Evolutionary conservation across 2,888 invertebrate genomes (phyloP), one percentile per base, ranked within the genome.

Genomic region (Ophioninae sp.): DNA sequence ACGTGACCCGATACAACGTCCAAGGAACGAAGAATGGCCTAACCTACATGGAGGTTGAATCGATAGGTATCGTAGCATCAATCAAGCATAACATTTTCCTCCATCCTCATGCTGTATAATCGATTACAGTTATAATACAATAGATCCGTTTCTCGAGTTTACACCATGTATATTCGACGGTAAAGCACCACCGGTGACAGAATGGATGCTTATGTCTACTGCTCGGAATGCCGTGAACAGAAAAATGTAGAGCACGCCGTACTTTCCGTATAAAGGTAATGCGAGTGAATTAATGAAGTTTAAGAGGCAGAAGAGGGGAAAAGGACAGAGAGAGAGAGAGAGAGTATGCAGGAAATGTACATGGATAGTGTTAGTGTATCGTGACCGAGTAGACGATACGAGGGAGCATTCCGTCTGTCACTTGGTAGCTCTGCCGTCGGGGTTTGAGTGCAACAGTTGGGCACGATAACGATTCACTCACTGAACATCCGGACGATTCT

Each of bases 381-480:
- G 20, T 75, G 63, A 75, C 58, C 39, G 56, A 71, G 58, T 71
- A 22, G 37, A 58, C 64, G 56, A 58, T 23, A 44, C 44, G 59
- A 72, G 37, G 2, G 17, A 41, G 8, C 23, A 5, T 63, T 69
- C 44, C 23, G 6, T 71, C 20, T 81, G 17, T 75, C 64, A 41
- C 51, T 20, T 67, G 59, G 51, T 72, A 44, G 0, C 71, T 51
- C 23, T 56, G 65, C 65, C 23, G 56, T 65, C 69, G 67, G 23
- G 72, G 59, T 23, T 44, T 71, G 78, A 80, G 75, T 86, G 87
- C 87, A 87, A 87, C 87, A 87, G 87, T 87, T 87, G 87, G 87
- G 85, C 83, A 86, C 84, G 82, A 75, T 79, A 81, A 83, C 78
- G 71, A 78, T 81, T 85, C 39, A 73, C 80, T 82, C 69, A 77